Base-by-base conservation (phyloP, 2,888 invertebrate genomes). In the Magallana nippona region DNA sequence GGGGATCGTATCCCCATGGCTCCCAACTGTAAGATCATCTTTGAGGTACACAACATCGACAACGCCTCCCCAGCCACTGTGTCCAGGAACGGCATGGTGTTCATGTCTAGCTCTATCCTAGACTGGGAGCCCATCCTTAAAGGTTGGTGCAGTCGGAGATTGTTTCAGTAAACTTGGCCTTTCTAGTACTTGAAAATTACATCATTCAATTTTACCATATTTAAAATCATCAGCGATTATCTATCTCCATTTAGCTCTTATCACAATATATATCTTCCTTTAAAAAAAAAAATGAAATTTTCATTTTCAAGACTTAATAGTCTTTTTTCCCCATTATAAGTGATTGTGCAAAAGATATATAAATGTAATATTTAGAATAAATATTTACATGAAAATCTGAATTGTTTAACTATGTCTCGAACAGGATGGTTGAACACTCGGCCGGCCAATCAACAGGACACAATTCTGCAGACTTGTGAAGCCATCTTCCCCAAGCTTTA, bases 41-140 rank as follows among this genome's bases (percentile, higher is more conserved):
- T 94, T 89, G 94, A 94, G 91, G 94, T 94, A 58, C 94, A 94
- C 90, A 94, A 94, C 91, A 94, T 94, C 86, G 94, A 94, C 91
- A 94, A 94, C 86, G 94, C 94, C 60, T 94, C 94, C 0, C 94
- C 94, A 13, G 94, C 94, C 86, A 94, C 94, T 80, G 94, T 94
- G 78, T 94, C 94, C n/a, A 89, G 94, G 81, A 94, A 94, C 86
- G 94, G 94, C 85, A 94, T 94, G 94, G 94, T 94, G 8, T 99
- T 98, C 93, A 99, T 99, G 98, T 98, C 98, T 90, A 98, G 98
- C 0, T 98, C 98, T 0, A 98, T 98, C 1, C 94, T 99, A 83
- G 97, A 97, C 93, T 99, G 98, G 97, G 96, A 96, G 91, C 98
- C 98, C 93, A 97, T 98, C 83, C 96, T 98, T 93, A 98, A 0